Evolutionary conservation across 1,140 invertebrate species (phyloP).

Genomic region (Zaprionus lachaisei): DNA sequence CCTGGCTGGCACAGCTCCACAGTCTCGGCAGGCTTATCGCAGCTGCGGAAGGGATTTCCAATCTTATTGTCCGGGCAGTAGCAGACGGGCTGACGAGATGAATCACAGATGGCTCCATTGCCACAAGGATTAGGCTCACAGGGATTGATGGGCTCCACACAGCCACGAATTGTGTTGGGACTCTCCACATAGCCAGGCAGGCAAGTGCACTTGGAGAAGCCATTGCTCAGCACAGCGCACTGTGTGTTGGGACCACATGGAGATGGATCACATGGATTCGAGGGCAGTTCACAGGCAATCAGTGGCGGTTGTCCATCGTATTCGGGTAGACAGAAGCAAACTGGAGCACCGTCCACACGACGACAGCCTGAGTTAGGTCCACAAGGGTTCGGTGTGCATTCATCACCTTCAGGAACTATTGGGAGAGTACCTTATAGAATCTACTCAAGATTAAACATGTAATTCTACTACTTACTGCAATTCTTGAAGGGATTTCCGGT

Average conservation of each 20-base stretch:
- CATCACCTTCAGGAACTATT: conserved; percentile 93
- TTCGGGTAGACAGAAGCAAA: conserved; percentile 94
- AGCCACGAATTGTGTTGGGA: conserved; percentile 94
- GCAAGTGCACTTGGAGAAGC: conserved; percentile 94
- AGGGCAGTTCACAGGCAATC: conserved; percentile 85
- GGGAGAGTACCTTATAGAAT: not conserved
- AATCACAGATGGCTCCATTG: conserved; percentile 91
- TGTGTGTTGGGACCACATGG: conserved; percentile 95
- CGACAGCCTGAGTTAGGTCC: conserved; percentile 93
- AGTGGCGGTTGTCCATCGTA: conserved; percentile 93
- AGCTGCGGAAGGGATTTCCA: conserved; percentile 92
- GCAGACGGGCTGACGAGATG: conserved; percentile 90
- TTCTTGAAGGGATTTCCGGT: conserved; percentile 96
- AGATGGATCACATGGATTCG: conserved; percentile 92
- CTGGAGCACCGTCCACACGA: conserved; percentile 88
- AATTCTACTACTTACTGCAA: conserved; percentile 91
- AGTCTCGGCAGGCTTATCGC: conserved; percentile 86
- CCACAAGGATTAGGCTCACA: conserved; percentile 94
- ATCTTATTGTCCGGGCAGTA: conserved; percentile 90
- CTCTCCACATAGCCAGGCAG: conserved; percentile 92
- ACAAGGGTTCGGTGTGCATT: conserved; percentile 93
- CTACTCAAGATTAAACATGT: no score
- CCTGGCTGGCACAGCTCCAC: conserved; percentile 90
- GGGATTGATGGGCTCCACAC: conserved; percentile 90
- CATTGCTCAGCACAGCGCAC: conserved; percentile 91